Evolutionary conservation across 2,797 vertebrate genomes (phyloP), one percentile per base, ranked within the genome.

Genomic region (Anguilla marmorata): DNA sequence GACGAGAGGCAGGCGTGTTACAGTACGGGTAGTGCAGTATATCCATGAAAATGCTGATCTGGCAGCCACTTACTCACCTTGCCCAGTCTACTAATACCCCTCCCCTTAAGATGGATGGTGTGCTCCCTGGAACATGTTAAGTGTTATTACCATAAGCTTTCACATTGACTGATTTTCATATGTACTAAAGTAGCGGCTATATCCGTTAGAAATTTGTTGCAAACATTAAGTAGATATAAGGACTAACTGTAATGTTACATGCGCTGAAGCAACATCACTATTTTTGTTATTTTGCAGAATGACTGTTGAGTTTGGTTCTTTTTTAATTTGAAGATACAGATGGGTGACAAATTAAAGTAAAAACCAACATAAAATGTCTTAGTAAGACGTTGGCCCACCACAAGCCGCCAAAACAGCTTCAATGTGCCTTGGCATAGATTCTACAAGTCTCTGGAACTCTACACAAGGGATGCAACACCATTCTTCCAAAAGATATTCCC

Each of bases 1-100:
- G 45, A 52, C 9, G 5, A 41, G 80, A 84, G 50, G 14, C 50
- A 5, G n/a, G 12, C 19, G 1, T 33, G 83, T 27, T 58, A 27
- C 52, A 33, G 54, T 84, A 58, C 27, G 14, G 27, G 52, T 8
- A 2, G 3, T 24, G 24, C 45, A 45, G 37, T 45, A 37, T 45
- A 82, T 48, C 79, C 4, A 33, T 33, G 27, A 33, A 58, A 84
- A 24, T 84, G 83, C 50, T 84, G 83, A 84, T 84, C 83, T 84
- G 50, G n/a, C 83, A 84, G 11, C 50, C 50, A 30, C n/a, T 27
- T 58, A 84, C 14, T 84, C 83, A 84, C 83, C n/a, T 54, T 56
- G 12, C 2, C 83, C 83, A 84, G 83, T 54, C 83, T 58, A 58
- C 52, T 24, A 33, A 37, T 79, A 19, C 33, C 50, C 54, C 50